These are phyloP conservation scores for Lutjanus campechanus DNA, from an alignment of 2,797 vertebrate species.

Conservation along the genomic window DNA sequence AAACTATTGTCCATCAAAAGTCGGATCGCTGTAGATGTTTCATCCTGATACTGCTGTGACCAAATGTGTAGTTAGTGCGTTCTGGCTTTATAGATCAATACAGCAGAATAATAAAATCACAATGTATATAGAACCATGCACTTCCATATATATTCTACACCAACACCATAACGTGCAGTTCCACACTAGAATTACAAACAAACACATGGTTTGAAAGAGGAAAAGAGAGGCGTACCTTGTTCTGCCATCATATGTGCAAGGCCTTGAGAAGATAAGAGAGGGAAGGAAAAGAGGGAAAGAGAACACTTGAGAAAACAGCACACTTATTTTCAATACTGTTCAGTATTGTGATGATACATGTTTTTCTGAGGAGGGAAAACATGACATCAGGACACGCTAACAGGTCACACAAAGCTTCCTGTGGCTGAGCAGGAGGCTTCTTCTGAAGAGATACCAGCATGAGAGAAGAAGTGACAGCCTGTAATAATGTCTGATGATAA, in stretches of 20 bases:
- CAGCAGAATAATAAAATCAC: neutral
- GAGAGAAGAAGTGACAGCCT: neutral
- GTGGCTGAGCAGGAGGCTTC: constrained; percentile 69
- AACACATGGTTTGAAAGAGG: neutral
- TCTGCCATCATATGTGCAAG: constrained; percentile 97
- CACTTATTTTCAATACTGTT: constrained; percentile 75
- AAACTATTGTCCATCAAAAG: no score
- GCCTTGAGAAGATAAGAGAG: constrained; percentile 85
- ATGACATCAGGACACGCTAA: constrained; percentile 77
- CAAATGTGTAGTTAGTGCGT: no score
- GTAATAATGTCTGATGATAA: no score
- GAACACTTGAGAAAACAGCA: constrained; percentile 66
- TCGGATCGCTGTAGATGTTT: no score
- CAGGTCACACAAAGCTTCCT: constrained; percentile 70
- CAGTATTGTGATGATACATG: constrained; percentile 84
- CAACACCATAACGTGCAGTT: constrained; percentile 35
- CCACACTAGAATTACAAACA: constrained; percentile 8
- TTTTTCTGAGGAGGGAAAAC: constrained; percentile 71
- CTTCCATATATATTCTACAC: constrained; percentile 13
- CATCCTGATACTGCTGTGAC: neutral
- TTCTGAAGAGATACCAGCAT: constrained; percentile 12
- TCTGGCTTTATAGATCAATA: neutral
- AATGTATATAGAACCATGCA: constrained; percentile 5
- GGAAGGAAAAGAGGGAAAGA: constrained; percentile 34
- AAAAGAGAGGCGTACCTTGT: constrained; percentile 90